Evolutionary conservation across 1,140 invertebrate species (phyloP), one percentile per base, ranked within the genome.

Genomic region (Zaprionus gabonicus): DNA sequence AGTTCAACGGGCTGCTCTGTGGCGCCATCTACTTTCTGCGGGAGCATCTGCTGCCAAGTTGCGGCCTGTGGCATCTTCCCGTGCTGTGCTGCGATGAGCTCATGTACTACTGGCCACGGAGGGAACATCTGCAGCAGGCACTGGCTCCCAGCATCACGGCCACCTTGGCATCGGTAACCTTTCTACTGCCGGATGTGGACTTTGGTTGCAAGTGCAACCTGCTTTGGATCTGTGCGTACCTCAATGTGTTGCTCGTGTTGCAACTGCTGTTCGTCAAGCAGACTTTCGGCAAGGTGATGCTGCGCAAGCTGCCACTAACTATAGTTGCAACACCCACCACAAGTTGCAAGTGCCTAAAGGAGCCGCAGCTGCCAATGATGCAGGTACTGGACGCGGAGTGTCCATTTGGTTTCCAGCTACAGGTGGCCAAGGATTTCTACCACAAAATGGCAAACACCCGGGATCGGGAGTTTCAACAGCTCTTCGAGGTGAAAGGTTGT

Each of bases 371-470:
- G 13, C 58, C 25, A 17, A n/a, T 20, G 31, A 44, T 25, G 3
- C 31, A 20, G 17, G 15, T 0, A 1, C 31, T 85, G 49, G 28
- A 63, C 13, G 41, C 28, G 4, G 10, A 10, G 2, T 36, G 25
- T 15, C 80, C 80, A 0, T 53, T 65, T 23, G 82, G 82, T 0
- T 81, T 84, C 38, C 57, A 66, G 4, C n/a, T 79, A 28, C 71
- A 76, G 41, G 67, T 66, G n/a, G 65, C 79, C 4, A 56, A 46
- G 12, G 68, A 82, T 2, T 85, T 86, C 27, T 65, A 63, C 27
- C 28, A 31, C 10, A 7, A 46, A 4, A 69, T 75, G 20, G n/a
- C 59, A 15, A 15, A 7, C 1, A 6, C 4, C 0, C 2, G 10
- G 6, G 10, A 2, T 7, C 3, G 3, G 1, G 12, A 64, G 2